Evolutionary conservation across 2,113 vertebrate genomes (phyloP).

Genomic region (Tichodroma muraria): DNA sequence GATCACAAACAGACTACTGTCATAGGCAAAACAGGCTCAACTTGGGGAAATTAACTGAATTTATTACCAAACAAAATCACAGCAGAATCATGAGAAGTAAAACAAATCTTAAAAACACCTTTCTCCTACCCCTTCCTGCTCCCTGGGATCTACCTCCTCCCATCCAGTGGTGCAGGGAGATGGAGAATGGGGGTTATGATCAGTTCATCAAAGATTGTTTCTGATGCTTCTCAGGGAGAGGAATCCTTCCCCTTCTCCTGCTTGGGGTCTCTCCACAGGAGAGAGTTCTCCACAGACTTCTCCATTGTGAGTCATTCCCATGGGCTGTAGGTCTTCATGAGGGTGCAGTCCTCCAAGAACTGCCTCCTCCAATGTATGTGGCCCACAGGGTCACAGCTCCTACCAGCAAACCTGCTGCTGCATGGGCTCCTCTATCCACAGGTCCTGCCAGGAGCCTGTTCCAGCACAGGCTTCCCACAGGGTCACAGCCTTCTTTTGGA

Average conservation of each 20-base stretch:
- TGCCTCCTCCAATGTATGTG: background rate
- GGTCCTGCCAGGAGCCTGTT: background rate
- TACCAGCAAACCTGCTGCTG: background rate
- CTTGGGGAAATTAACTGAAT: background rate
- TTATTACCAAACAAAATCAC: background rate
- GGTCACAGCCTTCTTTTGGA: background rate
- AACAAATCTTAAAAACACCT: background rate
- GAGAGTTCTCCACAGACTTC: background rate
- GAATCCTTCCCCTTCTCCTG: background rate
- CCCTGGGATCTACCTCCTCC: background rate
- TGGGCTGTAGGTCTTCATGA: background rate
- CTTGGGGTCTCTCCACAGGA: background rate
- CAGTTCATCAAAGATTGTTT: background rate
- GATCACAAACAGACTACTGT: background rate
- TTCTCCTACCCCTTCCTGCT: background rate
- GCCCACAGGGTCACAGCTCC: background rate
- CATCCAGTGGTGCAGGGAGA: background rate
- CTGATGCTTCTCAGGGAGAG: background rate
- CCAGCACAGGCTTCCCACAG: background rate
- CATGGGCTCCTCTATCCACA: background rate
- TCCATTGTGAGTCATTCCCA: background rate
- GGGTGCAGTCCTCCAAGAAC: background rate
- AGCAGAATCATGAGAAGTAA: background rate
- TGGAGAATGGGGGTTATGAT: background rate
- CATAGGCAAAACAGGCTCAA: background rate